Base-by-base conservation (phyloP, 2,888 invertebrate species). In the Saturnia pavonia region DNA sequence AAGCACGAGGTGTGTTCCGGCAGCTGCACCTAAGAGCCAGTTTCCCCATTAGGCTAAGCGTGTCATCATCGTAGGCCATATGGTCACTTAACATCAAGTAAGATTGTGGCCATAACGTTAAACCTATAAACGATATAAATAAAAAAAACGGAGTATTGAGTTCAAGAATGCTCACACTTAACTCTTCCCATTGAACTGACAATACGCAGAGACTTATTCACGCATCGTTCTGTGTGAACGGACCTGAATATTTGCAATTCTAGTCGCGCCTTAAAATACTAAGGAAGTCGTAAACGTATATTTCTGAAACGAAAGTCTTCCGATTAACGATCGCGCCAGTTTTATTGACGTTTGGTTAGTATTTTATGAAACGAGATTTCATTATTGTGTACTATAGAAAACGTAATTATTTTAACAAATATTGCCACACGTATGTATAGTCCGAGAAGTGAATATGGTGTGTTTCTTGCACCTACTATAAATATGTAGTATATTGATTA, bases 221-320 rank as follows among this genome's bases (percentile, higher is more conserved):
- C 82, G 77, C 80, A 79, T 83, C 79, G 81, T 83, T 84, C 84
- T 80, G 85, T 79, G 72, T 78, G 78, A 80, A 80, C 78, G 74
- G 76, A 69, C 42, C 72, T 70, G 69, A 76, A 78, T 75, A 82
- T 82, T 83, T 84, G 82, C 84, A 78, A 82, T 77, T 76, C 78
- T 57, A 60, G 75, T 75, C 77, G 71, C 77, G 73, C 71, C 72
- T 80, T 51, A 70, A 78, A 83, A 78, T 79, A 78, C 78, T 75
- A 77, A 78, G 80, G 81, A 81, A 81, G 79, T 80, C 78, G 81
- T 84, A 79, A 82, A 80, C 69, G 57, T 60, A 77, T 73, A 73
- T 74, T 74, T 79, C 74, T 74, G 74, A 74, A 77, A 81, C 76
- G 85, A 84, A 85, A 85, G 80, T 80, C 71, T 74, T 73, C 72